Conservation (phyloP, 2,113 vertebrate species). For the Apteryx owenii region DNA sequence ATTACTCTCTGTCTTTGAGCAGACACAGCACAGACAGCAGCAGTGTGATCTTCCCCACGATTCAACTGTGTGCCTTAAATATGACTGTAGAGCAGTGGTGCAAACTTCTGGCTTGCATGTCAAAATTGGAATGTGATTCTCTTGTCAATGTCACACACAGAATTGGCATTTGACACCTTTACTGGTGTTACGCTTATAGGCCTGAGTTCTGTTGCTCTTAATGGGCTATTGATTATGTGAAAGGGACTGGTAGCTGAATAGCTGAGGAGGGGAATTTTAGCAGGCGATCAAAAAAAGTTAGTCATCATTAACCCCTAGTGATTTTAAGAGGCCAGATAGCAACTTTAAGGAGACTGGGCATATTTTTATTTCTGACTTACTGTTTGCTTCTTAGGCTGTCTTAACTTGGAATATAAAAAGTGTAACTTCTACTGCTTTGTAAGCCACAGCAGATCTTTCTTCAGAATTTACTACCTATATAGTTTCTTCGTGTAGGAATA, state of each 20-base stretch:
- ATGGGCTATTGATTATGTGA: background rate
- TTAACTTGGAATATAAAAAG: background rate
- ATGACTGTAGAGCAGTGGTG: background rate
- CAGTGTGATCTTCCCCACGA: background rate
- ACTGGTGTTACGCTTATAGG: background rate
- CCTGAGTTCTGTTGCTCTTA: background rate
- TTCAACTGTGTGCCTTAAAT: background rate
- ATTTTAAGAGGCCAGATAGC: background rate
- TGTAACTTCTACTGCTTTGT: background rate
- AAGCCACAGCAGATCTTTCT: background rate
- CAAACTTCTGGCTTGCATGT: background rate
- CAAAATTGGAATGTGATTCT: fast-evolving
- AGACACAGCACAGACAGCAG: background rate
- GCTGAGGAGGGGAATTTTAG: background rate
- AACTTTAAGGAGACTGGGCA: background rate
- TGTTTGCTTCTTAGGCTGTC: background rate
- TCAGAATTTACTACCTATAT: background rate
- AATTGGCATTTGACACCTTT: background rate
- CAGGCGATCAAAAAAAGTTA: background rate
- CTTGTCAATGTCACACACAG: background rate
- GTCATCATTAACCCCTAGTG: background rate
- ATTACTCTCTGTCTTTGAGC: background rate
- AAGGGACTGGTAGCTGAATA: background rate
- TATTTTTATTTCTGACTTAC: background rate
- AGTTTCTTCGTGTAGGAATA: background rate